A percentile compares a stretch with the other conserved stretches of the same genome.
These are phyloP conservation scores for Argyra leucocephala DNA, from an alignment of 2,888 invertebrate genomes.

Conservation along the genomic window DNA sequence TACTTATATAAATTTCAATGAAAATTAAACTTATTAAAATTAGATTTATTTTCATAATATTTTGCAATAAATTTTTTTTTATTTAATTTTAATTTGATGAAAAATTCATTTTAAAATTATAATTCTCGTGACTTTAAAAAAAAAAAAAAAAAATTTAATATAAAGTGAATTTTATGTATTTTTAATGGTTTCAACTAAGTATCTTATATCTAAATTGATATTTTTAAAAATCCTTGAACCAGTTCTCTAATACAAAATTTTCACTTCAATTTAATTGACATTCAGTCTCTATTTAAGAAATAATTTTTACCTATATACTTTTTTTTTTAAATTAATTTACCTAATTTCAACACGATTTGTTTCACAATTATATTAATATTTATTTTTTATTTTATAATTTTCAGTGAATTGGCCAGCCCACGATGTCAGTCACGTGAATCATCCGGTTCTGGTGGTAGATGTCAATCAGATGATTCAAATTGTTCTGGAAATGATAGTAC, in stretches of 20 bases:
- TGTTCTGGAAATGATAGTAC: conserved; percentile 54
- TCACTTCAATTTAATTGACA: no score
- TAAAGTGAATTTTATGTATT: background rate
- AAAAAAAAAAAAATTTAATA: background rate
- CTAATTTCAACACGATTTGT: background rate
- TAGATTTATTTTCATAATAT: conserved; percentile 1
- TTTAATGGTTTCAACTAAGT: background rate
- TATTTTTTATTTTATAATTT: conserved; percentile 41
- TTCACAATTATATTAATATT: no score
- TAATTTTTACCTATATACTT: no score
- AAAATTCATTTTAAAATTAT: background rate
- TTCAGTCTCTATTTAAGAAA: no score
- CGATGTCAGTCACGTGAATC: conserved; percentile 77
- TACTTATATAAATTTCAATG: background rate
- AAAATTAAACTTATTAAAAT: background rate
- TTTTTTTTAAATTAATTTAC: no score
- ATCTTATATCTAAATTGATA: background rate
- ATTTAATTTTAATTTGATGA: background rate
- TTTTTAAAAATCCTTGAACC: no score
- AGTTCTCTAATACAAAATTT: no score
- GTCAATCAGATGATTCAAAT: conserved; percentile 68
- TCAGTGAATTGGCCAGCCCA: conserved; percentile 67
- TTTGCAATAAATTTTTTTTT: background rate
- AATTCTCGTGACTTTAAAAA: background rate
- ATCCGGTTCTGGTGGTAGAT: conserved; percentile 55